Percentiles rank a stretch among this genome's conserved stretches.
Evolutionary conservation across 1,140 invertebrate species (phyloP).

Genomic region (Cecropterus lyciades): DNA sequence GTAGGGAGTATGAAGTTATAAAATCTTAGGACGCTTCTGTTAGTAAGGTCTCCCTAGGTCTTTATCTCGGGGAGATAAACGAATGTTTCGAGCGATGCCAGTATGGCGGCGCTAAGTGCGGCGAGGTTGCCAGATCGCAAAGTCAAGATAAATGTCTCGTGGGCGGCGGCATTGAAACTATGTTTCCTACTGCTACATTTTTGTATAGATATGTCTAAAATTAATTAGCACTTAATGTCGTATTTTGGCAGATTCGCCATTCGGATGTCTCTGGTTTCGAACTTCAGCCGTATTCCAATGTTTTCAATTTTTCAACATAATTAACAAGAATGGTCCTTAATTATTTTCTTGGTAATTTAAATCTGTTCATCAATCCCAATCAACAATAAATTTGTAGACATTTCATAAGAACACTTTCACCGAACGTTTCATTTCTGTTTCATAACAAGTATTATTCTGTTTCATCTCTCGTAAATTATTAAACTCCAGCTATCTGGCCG

Average conservation of each 20-base stretch:
- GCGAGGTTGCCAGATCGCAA: constrained; percentile 14
- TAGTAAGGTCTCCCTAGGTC: too few relatives aligned
- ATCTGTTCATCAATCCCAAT: background rate
- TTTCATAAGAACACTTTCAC: constrained; percentile 28
- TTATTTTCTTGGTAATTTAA: too few relatives aligned
- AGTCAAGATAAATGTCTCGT: constrained; percentile 18
- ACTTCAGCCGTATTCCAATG: too few relatives aligned
- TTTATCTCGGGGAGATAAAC: constrained; percentile 25
- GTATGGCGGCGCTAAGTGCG: background rate
- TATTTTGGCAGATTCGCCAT: background rate
- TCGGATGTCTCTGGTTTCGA: too few relatives aligned
- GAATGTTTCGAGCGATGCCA: constrained; percentile 33
- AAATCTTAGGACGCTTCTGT: too few relatives aligned
- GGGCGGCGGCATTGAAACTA: constrained; percentile 10
- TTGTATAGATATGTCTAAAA: background rate
- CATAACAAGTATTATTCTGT: background rate
- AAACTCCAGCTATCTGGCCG: constrained; percentile 1
- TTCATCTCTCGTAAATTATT: background rate
- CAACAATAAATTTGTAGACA: constrained; percentile 8
- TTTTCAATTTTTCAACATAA: too few relatives aligned
- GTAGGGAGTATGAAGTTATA: too few relatives aligned
- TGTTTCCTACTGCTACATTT: constrained; percentile 11
- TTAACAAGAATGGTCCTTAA: too few relatives aligned
- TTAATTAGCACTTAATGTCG: too few relatives aligned
- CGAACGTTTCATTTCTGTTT: constrained; percentile 8